Conservation (phyloP, 2,888 invertebrate species). For the Chrysina gloriosa region DNA sequence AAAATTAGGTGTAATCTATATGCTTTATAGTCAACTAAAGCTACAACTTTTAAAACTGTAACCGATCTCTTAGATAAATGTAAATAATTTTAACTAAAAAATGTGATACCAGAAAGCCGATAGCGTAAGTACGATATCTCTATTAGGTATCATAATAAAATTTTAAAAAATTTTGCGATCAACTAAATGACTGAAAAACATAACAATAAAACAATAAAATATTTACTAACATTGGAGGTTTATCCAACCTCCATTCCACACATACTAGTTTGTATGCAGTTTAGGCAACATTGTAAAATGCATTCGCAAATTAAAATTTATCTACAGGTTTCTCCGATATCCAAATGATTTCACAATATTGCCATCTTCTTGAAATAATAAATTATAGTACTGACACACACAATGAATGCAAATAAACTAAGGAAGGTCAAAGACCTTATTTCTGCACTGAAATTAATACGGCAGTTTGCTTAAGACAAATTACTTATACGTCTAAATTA, state of each 20-base stretch:
- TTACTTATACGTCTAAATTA: constrained; percentile 41
- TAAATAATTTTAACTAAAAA: constrained; percentile 31
- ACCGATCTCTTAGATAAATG: constrained; percentile 18
- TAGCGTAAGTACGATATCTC: background rate
- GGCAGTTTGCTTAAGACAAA: constrained; percentile 56
- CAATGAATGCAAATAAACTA: constrained; percentile 39
- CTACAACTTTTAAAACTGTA: constrained; percentile 1
- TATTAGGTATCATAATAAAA: constrained; percentile 23
- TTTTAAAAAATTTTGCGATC: constrained; percentile 16
- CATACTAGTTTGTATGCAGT: constrained; percentile 15
- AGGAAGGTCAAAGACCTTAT: constrained; percentile 32
- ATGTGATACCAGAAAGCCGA: constrained; percentile 30
- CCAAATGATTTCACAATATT: constrained; percentile 9
- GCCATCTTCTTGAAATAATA: constrained; percentile 29
- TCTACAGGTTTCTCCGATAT: constrained; percentile 8
- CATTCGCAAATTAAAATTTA: constrained; percentile 24
- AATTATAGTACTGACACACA: constrained; percentile 36
- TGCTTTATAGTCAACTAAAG: constrained; percentile 12
- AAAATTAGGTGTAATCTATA: constrained; percentile 5
- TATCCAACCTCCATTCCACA: background rate
- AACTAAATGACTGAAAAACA: constrained; percentile 23
- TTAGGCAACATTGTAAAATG: constrained; percentile 18
- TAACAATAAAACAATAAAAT: constrained; percentile 41
- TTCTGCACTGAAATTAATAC: constrained; percentile 64
- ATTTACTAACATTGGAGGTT: constrained; percentile 29